A percentile compares a stretch with the other conserved stretches of the same genome.
Evolutionary conservation across 2,797 vertebrate genomes (phyloP).

Genomic region (Xiphorhynchus erythropygius): DNA sequence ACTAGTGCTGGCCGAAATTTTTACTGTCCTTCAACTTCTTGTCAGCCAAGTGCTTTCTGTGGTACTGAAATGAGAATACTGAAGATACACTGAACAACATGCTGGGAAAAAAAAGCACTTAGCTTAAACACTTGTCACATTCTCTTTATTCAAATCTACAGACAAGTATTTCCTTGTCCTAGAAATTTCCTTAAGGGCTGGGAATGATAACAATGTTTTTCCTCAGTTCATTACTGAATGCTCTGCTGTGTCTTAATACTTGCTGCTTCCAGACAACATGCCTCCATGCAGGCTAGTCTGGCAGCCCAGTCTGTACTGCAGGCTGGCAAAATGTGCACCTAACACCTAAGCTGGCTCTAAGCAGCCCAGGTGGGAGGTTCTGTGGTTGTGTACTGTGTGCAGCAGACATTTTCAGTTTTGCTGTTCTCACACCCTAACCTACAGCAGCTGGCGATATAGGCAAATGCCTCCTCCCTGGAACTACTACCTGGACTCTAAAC

Average conservation of each 20-base stretch:
- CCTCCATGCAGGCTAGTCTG: neutral
- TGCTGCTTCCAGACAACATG: neutral
- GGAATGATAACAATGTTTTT: neutral
- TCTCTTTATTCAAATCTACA: neutral
- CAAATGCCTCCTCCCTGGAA: neutral
- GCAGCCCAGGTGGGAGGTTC: neutral
- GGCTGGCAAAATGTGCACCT: neutral
- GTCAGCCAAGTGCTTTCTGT: neutral
- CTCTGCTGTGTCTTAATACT: neutral
- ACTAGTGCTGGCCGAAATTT: neutral
- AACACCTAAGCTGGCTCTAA: neutral
- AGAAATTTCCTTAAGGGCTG: neutral
- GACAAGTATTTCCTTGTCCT: neutral
- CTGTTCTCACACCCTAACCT: neutral
- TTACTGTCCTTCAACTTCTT: slow-evolving; percentile 30
- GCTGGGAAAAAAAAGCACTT: neutral
- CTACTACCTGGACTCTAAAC: neutral
- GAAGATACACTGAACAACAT: neutral
- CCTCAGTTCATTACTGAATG: neutral
- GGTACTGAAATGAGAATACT: neutral
- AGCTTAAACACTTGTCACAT: neutral
- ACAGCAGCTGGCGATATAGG: neutral
- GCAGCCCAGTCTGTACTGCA: neutral
- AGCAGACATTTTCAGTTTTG: neutral
- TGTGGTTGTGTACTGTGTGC: rapidly evolving